These are phyloP conservation scores for Wiebesia pumilae DNA, from an alignment of 1,140 invertebrate species.

Conservation along the genomic window DNA sequence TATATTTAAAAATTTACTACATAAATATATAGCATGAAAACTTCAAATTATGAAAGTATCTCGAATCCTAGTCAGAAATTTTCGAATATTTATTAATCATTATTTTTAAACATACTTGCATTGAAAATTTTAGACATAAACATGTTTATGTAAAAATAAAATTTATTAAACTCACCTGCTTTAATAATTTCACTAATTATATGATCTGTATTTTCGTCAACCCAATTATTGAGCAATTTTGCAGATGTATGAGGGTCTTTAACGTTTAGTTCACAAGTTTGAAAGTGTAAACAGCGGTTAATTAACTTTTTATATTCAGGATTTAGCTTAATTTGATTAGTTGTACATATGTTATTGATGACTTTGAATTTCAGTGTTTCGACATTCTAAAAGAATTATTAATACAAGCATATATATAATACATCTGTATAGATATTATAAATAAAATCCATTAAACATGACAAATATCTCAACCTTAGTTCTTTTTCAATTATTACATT, in stretches of 20 bases:
- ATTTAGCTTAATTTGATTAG: neutral
- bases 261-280: neutral
- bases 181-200: neutral
- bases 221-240: neutral
- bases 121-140: neutral
- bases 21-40: too few relatives aligned
- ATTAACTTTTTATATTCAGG: neutral
- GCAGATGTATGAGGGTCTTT: neutral
- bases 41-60: too few relatives aligned
- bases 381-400: conserved; percentile 1
- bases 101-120: too few relatives aligned
- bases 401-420: neutral
- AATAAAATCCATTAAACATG: too few relatives aligned
- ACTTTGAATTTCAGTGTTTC: neutral
- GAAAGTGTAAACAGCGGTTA: neutral
- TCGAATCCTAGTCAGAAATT: too few relatives aligned
- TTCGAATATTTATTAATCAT: too few relatives aligned
- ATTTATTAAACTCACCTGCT: neutral
- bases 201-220: neutral
- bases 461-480: too few relatives aligned
- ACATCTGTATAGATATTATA: too few relatives aligned
- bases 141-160: neutral
- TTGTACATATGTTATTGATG: neutral
- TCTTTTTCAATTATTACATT: too few relatives aligned
- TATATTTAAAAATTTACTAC: too few relatives aligned